These are phyloP conservation scores for Elaeidobius kamerunicus DNA, from an alignment of 2,888 invertebrate species.

Conservation along the genomic window DNA sequence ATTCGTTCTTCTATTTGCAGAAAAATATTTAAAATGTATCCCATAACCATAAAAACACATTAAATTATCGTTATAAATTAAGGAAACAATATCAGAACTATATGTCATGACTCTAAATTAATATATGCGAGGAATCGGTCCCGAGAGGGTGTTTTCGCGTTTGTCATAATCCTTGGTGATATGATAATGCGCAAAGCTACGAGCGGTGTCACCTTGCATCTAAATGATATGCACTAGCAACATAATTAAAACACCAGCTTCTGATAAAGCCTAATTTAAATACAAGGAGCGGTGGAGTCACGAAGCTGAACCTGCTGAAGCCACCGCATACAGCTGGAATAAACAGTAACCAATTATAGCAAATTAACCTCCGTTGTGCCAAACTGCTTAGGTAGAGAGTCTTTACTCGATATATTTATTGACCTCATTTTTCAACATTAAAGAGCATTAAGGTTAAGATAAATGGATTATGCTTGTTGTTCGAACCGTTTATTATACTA, in stretches of 20 bases:
- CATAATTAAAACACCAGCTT: constrained; percentile 20
- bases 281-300: constrained; percentile 15
- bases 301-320: too few species aligned
- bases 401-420: constrained; percentile 4
- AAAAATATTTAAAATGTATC: constrained; percentile 16
- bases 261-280: constrained; percentile 19
- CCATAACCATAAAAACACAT: constrained; percentile 4
- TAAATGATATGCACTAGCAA: constrained; percentile 15
- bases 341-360: constrained; percentile 20
- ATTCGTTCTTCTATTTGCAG: constrained; percentile 15
- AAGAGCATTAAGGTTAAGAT: too few species aligned
- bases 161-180: constrained; percentile 3
- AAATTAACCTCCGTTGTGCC: constrained; percentile 16
- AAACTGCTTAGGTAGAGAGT: constrained; percentile 14
- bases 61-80: not conserved
- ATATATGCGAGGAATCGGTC: not conserved
- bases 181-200: constrained; percentile 8
- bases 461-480: too few species aligned
- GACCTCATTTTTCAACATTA: not conserved
- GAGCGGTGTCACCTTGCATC: constrained; percentile 12
- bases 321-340: constrained; percentile 9
- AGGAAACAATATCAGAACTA: not conserved
- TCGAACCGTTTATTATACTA: too few species aligned
- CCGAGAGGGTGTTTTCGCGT: not conserved
- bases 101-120: not conserved